These are phyloP conservation scores for Arge pagana DNA, from an alignment of 2,888 invertebrate genomes.

Conservation along the genomic window DNA sequence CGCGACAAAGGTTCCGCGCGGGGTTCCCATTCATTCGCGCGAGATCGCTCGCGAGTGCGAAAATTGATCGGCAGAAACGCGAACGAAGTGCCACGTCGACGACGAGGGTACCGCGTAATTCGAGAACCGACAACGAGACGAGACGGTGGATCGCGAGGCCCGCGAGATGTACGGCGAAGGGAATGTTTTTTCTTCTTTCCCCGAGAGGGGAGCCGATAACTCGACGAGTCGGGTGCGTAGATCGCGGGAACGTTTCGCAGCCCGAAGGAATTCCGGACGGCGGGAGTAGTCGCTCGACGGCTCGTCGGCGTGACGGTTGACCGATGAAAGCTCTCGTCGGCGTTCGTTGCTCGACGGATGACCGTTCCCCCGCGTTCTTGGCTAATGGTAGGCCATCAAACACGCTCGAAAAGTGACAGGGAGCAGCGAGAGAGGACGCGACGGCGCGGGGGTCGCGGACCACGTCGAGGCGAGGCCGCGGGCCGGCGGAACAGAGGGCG, in stretches of 20 bases:
- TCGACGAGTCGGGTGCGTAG: constrained; percentile 27
- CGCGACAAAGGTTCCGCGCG: no score
- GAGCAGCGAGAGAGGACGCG: background rate
- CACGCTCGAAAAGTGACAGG: constrained; percentile 1
- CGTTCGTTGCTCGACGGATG: constrained; percentile 14
- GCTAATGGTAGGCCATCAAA: constrained; percentile 19
- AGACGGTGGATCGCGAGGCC: no score
- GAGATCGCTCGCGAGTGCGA: no score
- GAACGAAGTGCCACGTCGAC: no score
- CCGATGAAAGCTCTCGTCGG: constrained; percentile 41
- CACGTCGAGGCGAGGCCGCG: background rate
- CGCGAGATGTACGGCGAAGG: no score
- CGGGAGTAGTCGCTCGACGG: no score
- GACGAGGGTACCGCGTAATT: no score
- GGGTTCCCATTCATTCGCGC: no score
- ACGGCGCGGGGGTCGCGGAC: background rate
- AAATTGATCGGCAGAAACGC: no score
- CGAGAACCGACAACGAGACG: no score
- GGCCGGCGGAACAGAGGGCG: no score
- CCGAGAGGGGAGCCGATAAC: constrained; percentile 26
- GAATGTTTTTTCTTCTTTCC: no score
- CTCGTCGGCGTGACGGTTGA: constrained; percentile 44
- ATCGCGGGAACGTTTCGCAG: constrained; percentile 5
- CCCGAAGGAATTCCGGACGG: constrained; percentile 21
- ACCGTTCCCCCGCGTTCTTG: constrained; percentile 16